These are phyloP conservation scores for Castor canadensis DNA, from an alignment of 2,113 vertebrate species.

Conservation along the genomic window DNA sequence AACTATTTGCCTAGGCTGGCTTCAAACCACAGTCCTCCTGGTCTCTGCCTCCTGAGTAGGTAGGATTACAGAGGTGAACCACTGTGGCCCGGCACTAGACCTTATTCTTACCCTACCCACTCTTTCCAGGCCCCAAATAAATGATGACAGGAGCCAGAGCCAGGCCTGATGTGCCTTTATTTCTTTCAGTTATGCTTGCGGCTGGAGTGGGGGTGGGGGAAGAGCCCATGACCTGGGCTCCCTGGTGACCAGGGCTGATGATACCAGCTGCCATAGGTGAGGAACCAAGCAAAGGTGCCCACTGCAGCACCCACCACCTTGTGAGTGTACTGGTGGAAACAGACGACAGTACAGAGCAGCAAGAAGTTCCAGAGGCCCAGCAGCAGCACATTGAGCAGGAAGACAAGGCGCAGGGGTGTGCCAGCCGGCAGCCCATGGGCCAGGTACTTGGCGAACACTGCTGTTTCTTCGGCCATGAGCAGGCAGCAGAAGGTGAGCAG, in stretches of 20 bases:
- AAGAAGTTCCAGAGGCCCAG: conserved; percentile 88
- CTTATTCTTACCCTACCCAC: neutral
- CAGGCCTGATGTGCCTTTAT: conserved; percentile 59
- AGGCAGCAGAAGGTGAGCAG: conserved; percentile 91
- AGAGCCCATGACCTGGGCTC: conserved; percentile 89
- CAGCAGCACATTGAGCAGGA: conserved; percentile 88
- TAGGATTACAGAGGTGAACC: no score
- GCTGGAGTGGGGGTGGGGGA: conserved; percentile 64
- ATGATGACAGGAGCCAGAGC: conserved; percentile 40
- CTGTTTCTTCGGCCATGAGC: conserved; percentile 90
- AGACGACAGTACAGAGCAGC: conserved; percentile 86
- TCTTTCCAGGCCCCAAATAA: neutral
- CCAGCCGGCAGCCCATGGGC: conserved; percentile 86
- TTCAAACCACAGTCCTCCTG: no score
- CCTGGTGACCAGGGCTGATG: conserved; percentile 87
- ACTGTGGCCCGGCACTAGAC: no score
- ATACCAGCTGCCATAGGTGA: conserved; percentile 90
- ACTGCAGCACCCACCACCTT: conserved; percentile 88
- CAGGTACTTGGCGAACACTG: conserved; percentile 85
- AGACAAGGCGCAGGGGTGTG: conserved; percentile 85
- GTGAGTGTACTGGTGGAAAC: conserved; percentile 87
- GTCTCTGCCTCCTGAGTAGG: no score
- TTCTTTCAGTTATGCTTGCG: conserved; percentile 75
- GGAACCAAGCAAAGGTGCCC: conserved; percentile 88
- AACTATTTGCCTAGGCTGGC: no score